Conservation (phyloP, 2,888 invertebrate species). For the Atrina japonica region DNA sequence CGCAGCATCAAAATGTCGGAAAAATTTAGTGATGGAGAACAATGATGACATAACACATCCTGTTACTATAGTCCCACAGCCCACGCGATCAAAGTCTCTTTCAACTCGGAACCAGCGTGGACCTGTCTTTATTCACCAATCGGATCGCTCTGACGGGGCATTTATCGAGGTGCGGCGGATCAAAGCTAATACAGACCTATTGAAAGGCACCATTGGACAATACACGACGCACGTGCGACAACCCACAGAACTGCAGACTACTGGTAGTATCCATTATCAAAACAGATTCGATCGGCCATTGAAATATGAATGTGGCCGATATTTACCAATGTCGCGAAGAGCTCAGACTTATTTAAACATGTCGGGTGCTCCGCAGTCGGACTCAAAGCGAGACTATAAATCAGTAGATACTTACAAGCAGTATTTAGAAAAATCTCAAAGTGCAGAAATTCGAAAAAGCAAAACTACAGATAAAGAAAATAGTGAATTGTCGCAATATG, state of each 20-base stretch:
- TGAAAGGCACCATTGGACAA: conserved; percentile 22
- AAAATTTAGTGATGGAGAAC: conserved; percentile 12
- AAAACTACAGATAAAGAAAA: conserved; percentile 31
- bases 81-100: conserved; percentile 37
- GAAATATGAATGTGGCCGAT: conserved; percentile 52
- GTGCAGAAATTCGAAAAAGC: conserved; percentile 32
- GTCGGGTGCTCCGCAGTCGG: not conserved
- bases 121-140: not conserved
- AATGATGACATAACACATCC: conserved; percentile 22
- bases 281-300: conserved; percentile 51
- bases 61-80: conserved; percentile 39
- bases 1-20: not conserved
- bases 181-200: conserved; percentile 17
- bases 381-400: conserved; percentile 47
- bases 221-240: conserved; percentile 30
- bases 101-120: conserved; percentile 24
- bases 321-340: conserved; percentile 8
- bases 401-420: conserved; percentile 59
- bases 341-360: conserved; percentile 11
- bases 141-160: not conserved
- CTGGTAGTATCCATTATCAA: not conserved
- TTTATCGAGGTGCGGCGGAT: conserved; percentile 39
- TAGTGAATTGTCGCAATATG: conserved; percentile 36
- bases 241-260: conserved; percentile 21
- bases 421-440: conserved; percentile 52